phyloP scores from a whole-genome alignment of 2,888 invertebrate species.

The Coleophora flavipennella region DNA sequence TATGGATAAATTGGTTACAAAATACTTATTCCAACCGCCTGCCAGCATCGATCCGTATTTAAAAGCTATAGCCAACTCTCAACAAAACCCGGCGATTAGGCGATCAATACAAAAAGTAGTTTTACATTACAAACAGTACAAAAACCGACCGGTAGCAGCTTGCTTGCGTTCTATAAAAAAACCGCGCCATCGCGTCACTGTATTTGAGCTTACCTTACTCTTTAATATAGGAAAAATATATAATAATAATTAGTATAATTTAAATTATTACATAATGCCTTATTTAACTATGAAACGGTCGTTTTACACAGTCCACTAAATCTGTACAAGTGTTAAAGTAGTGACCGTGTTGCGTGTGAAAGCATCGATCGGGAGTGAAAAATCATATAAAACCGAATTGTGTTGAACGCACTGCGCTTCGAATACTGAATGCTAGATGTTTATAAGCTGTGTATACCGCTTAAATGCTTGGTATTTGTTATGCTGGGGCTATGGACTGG shows the following conservation, averaged over 20 bases:
- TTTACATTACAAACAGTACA: constrained; percentile 63
- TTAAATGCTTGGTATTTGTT: too few relatives aligned
- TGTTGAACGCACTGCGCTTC: constrained; percentile 17
- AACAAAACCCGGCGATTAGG: constrained; percentile 48
- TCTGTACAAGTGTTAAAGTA: constrained; percentile 29
- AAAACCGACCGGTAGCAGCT: constrained; percentile 55
- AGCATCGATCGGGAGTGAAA: constrained; percentile 45
- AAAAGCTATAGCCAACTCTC: constrained; percentile 44
- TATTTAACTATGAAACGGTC: constrained; percentile 36
- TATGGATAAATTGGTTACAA: constrained; percentile 71
- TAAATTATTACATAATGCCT: constrained; percentile 66
- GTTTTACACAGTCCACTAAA: constrained; percentile 24
- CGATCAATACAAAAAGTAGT: constrained; percentile 46
- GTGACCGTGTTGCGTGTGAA: constrained; percentile 30
- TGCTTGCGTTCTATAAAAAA: constrained; percentile 36
- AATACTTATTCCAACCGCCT: constrained; percentile 58
- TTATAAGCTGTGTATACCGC: neutral
- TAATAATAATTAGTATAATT: constrained; percentile 67
- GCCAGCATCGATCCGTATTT: constrained; percentile 29
- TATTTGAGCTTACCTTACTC: constrained; percentile 69
- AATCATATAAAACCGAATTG: constrained; percentile 35
- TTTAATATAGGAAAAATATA: constrained; percentile 57
- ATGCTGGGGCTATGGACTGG: too few relatives aligned
- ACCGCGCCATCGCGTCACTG: constrained; percentile 33
- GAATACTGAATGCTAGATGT: constrained; percentile 15